Percentiles rank a stretch among this genome's conserved stretches.
phyloP scores from a whole-genome alignment of 64 coral and sea anemone species.

The Pachyseris speciosa region DNA sequence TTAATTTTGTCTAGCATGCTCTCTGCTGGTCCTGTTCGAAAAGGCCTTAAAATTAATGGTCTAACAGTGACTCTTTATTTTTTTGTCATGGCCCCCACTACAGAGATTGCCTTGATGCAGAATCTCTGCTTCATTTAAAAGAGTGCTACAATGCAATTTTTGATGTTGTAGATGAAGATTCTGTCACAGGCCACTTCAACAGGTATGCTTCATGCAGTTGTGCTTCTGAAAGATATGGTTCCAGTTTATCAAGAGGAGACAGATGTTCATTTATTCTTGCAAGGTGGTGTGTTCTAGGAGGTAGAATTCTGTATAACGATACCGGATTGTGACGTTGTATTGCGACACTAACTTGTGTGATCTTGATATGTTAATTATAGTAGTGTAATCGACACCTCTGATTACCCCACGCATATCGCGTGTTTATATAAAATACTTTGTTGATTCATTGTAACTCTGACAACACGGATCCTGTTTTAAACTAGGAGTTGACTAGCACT shows the following conservation, averaged over 20 bases:
- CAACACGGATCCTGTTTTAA: too few species aligned
- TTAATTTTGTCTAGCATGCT: constrained; percentile 18
- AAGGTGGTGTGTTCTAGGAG: constrained; percentile 39
- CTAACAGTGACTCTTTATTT: not conserved
- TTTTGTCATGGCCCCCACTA: constrained; percentile 18
- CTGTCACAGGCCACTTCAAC: constrained; percentile 46
- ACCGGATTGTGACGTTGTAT: too few species aligned
- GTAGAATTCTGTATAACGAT: too few species aligned
- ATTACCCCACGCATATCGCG: too few species aligned
- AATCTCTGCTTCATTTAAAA: not conserved
- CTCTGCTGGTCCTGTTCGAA: constrained; percentile 24
- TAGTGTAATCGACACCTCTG: too few species aligned
- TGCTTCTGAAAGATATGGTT: constrained; percentile 45
- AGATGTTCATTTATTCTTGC: constrained; percentile 59
- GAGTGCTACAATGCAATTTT: not conserved
- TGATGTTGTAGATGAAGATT: constrained; percentile 31
- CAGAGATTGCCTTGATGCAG: not conserved
- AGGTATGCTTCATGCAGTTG: constrained; percentile 41
- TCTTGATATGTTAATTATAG: too few species aligned
- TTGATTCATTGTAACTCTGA: too few species aligned
- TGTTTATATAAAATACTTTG: too few species aligned
- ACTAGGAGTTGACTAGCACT: too few species aligned
- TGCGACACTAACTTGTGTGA: too few species aligned
- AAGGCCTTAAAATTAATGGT: constrained; percentile 1
- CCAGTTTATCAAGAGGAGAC: constrained; percentile 29